Base-by-base conservation (phyloP, 1,140 invertebrate genomes). In the Zaprionus vittiger region DNA sequence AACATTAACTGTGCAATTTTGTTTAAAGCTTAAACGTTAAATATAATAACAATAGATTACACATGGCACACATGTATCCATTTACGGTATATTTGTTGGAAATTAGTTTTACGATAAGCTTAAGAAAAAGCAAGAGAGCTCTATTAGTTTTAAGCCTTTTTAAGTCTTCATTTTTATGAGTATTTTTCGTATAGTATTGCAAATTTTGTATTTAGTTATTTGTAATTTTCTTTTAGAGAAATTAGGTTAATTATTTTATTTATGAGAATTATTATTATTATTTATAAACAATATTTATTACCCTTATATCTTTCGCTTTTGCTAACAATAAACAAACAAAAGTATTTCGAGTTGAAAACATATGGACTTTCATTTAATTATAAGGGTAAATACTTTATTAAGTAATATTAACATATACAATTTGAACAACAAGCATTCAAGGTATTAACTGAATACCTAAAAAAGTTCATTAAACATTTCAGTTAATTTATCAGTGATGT, bases 241-340 rank as follows among this genome's bases (percentile, higher is more conserved):
- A 79, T 74, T 84, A 89, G 81, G 81, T 63, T 89, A 84, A 79
- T 70, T 84, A 81, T 81, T 77, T 73, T 80, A 89, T 90, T 89
- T 90, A 89, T 90, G 65, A 80, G 75, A 66, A 44, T 26, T 26
- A 26, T 26, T 26, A 26, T 26, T 26, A 47, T 47, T 80, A 86
- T 87, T 87, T 87, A 87, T 87, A 83, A 67, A 69, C 38, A 55
- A 70, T 90, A 89, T 89, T 89, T 89, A 89, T 89, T 90, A 69
- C 22, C 57, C 70, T 61, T 74, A 68, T 64, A 49, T 59, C 26
- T 63, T 69, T 81, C 60, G 56, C 59, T 71, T 82, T 90, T 89
- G 79, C 59, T 71, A 77, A 79, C 55, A 89, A 89, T 89, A 89
- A 90, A 85, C 47, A 76, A 87, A 75, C 67, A 75, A 69, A 70